Conservation (phyloP, 2,797 vertebrate genomes). For the Lithobates pipiens region DNA sequence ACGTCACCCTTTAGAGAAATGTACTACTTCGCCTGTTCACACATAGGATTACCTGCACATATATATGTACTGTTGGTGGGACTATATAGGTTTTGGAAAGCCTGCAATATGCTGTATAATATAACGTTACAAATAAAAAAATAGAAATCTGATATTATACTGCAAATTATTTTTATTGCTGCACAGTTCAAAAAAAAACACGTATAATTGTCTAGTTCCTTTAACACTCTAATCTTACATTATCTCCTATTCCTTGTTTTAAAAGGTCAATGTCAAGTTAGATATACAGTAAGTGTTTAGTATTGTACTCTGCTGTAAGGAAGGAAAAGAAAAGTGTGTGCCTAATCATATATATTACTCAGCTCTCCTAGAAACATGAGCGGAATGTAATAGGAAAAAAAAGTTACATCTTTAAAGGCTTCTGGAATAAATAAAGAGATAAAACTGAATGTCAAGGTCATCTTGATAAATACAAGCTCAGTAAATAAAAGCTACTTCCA, state of each 20-base stretch:
- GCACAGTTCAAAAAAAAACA: background rate
- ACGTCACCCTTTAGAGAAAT: too few species aligned
- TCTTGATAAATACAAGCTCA: background rate
- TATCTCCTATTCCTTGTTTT: background rate
- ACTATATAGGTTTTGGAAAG: too few species aligned
- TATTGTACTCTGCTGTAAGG: background rate
- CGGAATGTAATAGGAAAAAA: constrained; percentile 1
- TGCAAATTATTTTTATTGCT: background rate
- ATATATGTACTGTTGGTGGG: too few species aligned
- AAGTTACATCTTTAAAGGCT: background rate
- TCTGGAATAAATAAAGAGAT: background rate
- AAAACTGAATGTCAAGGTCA: background rate
- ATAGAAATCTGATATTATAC: background rate
- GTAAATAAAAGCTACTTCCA: too few species aligned
- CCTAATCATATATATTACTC: background rate
- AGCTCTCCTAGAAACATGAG: background rate
- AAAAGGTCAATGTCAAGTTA: constrained; percentile 18
- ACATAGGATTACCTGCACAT: too few species aligned
- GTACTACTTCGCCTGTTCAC: too few species aligned
- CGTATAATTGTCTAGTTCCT: background rate
- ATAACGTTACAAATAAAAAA: background rate
- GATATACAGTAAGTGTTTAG: background rate
- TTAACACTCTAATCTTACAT: background rate
- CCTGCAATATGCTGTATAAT: too few species aligned
- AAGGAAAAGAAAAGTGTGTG: background rate